Percentiles rank a stretch among this genome's conserved stretches.
Conservation (phyloP, 2,113 vertebrate genomes). For the Orycteropus afer region DNA sequence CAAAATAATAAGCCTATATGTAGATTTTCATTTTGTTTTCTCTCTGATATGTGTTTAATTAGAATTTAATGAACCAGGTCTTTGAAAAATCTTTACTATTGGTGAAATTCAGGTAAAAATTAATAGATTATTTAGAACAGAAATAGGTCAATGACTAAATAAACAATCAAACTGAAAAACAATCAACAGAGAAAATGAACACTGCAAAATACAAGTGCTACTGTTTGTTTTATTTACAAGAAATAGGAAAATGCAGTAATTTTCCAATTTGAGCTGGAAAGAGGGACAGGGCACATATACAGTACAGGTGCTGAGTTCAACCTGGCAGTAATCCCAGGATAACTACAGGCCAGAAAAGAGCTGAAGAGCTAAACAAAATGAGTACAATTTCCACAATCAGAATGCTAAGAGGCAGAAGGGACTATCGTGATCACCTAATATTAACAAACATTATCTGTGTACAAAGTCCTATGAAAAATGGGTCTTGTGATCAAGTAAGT, state of each 20-base stretch:
- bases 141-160: slow-evolving; percentile 21
- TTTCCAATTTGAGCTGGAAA: slow-evolving; percentile 12
- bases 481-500: not conserved
- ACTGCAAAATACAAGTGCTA: slow-evolving; percentile 18
- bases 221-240: slow-evolving; percentile 46
- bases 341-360: slow-evolving; percentile 27
- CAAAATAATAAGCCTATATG: not conserved
- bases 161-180: slow-evolving; percentile 37
- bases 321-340: not conserved
- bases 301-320: not conserved
- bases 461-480: slow-evolving; percentile 32
- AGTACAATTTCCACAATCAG: not conserved
- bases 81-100: slow-evolving; percentile 33
- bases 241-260: slow-evolving; percentile 40
- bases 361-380: not conserved
- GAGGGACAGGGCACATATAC: not conserved
- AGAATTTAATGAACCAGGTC: slow-evolving; percentile 6
- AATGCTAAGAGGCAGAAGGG: not conserved
- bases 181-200: slow-evolving; percentile 29
- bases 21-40: slow-evolving; percentile 3
- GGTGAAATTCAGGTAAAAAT: slow-evolving; percentile 17
- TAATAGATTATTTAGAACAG: slow-evolving; percentile 43
- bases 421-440: slow-evolving; percentile 1
- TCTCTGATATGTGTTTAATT: not conserved
- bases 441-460: not conserved